Evolutionary conservation across 1,140 invertebrate species (phyloP).

Genomic region (Caenorhabditis latens): DNA sequence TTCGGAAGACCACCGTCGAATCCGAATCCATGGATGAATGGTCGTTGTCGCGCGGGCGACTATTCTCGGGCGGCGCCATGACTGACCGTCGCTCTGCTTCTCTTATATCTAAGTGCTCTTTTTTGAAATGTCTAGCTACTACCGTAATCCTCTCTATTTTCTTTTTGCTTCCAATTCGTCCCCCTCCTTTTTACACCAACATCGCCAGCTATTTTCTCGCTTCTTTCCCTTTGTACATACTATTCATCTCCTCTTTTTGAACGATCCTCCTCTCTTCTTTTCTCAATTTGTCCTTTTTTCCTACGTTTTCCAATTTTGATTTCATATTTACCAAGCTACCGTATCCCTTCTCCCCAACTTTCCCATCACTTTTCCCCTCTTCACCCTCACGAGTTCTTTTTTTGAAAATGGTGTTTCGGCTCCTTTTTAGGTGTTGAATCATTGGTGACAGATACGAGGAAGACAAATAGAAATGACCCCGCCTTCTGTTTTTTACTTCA

Average conservation of each 20-base stretch:
- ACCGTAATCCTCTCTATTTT: conserved; percentile 23
- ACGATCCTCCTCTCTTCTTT: conserved; percentile 16
- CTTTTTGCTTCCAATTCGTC: conserved; percentile 32
- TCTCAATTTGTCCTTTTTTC: neutral
- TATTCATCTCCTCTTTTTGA: conserved; percentile 19
- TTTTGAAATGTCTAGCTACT: neutral
- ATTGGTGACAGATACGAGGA: neutral
- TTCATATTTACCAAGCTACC: conserved; percentile 46
- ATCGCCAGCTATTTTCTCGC: conserved; percentile 42
- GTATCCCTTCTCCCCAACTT: neutral
- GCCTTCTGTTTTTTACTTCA: neutral
- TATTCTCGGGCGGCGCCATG: conserved; percentile 44
- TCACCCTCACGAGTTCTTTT: neutral
- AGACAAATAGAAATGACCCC: conserved; percentile 31
- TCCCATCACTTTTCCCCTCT: neutral
- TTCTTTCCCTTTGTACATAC: conserved; percentile 7
- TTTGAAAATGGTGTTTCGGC: neutral
- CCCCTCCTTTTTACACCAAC: neutral
- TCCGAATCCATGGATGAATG: conserved; percentile 48
- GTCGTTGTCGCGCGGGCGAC: conserved; percentile 20
- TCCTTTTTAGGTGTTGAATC: conserved; percentile 17
- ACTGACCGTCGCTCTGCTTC: conserved; percentile 17
- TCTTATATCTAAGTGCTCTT: conserved; percentile 7
- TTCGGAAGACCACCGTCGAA: conserved; percentile 36
- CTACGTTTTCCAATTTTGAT: neutral